These are phyloP conservation scores for Aradophagus sp. DNA, from an alignment of 1,140 invertebrate species.

Conservation along the genomic window DNA sequence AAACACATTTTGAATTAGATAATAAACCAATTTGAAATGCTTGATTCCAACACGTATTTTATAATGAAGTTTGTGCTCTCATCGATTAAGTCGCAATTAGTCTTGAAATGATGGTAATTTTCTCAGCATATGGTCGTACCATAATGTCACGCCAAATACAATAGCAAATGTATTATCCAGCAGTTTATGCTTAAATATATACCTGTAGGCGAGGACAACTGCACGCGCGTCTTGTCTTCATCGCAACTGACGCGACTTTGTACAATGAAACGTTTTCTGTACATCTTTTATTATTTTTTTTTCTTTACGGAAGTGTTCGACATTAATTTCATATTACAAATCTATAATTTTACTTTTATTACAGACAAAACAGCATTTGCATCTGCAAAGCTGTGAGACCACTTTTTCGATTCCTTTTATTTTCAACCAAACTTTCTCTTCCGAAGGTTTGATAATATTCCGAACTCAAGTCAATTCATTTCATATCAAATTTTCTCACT, in stretches of 20 bases:
- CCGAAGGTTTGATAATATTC: slow-evolving; percentile 55
- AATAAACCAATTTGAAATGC: too few species aligned
- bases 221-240: slow-evolving; percentile 64
- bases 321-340: slow-evolving; percentile 67
- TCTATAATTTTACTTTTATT: slow-evolving; percentile 71
- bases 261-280: slow-evolving; percentile 64
- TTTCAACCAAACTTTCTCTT: slow-evolving; percentile 62
- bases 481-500: slow-evolving; percentile 53
- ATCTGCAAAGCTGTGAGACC: slow-evolving; percentile 63
- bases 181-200: slow-evolving; percentile 68
- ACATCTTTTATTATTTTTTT: slow-evolving; percentile 52
- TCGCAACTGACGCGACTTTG: slow-evolving; percentile 71
- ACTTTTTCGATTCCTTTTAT: slow-evolving; percentile 57
- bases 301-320: slow-evolving; percentile 59
- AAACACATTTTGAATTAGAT: too few species aligned
- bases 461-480: slow-evolving; percentile 38
- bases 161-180: slow-evolving; percentile 65
- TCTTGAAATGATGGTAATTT: slow-evolving; percentile 67
- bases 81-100: slow-evolving; percentile 71
- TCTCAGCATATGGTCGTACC: slow-evolving; percentile 68
- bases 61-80: slow-evolving; percentile 67
- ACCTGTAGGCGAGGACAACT: slow-evolving; percentile 64
- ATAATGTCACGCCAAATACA: slow-evolving; percentile 67
- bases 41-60: slow-evolving; percentile 44
- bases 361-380: slow-evolving; percentile 58